A percentile compares a stretch with the other conserved stretches of the same genome.
Evolutionary conservation across 2,113 vertebrate species (phyloP).

Genomic region (Mesocricetus auratus): DNA sequence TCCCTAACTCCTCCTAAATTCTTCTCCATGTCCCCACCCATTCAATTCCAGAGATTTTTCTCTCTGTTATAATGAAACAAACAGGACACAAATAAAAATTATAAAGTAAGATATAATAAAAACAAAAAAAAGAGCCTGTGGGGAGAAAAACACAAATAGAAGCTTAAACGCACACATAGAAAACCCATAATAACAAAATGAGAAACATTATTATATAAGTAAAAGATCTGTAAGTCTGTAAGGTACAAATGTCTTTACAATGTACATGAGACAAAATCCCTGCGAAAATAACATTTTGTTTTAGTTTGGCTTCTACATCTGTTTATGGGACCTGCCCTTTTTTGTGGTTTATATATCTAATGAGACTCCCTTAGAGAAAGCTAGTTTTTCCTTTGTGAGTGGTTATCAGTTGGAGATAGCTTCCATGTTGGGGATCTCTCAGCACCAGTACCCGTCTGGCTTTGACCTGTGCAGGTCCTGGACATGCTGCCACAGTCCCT

Average conservation of each 20-base stretch:
- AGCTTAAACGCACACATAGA: not conserved
- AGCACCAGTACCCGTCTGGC: not conserved
- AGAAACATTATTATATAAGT: not conserved
- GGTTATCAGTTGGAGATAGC: not conserved
- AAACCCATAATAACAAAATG: not conserved
- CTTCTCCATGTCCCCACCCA: not conserved
- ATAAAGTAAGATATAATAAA: not conserved
- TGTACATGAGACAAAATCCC: not conserved
- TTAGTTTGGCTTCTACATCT: not conserved
- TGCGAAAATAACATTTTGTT: not conserved
- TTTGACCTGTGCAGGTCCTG: not conserved
- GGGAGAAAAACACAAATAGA: not conserved
- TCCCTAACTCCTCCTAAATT: not conserved
- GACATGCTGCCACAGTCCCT: too few species aligned
- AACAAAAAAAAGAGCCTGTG: not conserved
- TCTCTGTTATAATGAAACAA: not conserved
- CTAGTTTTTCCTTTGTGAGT: not conserved
- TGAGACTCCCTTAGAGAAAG: not conserved
- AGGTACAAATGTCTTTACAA: not conserved
- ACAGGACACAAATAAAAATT: not conserved
- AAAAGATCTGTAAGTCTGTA: too few species aligned
- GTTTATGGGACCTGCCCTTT: not conserved
- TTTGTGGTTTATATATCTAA: not conserved
- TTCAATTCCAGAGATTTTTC: not conserved
- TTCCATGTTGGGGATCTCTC: not conserved